These are phyloP conservation scores for Xylota segnis DNA, from an alignment of 2,888 invertebrate species.

Conservation along the genomic window DNA sequence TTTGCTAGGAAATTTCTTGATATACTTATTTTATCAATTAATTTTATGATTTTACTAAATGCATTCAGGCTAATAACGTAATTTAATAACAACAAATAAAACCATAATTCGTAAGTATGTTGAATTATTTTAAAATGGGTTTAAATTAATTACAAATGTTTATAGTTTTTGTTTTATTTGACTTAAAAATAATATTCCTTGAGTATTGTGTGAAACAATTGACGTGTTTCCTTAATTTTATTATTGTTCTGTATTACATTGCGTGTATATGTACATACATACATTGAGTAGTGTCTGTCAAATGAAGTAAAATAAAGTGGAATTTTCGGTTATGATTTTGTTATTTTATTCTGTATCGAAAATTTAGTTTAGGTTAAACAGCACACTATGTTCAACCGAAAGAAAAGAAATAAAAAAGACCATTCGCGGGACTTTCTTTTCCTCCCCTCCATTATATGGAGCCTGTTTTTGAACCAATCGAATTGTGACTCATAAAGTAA, in stretches of 20 bases:
- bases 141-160: background rate
- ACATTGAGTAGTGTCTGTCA: background rate
- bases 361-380: too few relatives aligned
- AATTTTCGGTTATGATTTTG: too few relatives aligned
- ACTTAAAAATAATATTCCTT: constrained; percentile 34
- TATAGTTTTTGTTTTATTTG: background rate
- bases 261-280: background rate
- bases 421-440: too few relatives aligned
- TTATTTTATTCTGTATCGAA: too few relatives aligned
- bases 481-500: too few relatives aligned
- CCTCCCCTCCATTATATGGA: too few relatives aligned
- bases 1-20: constrained; percentile 12
- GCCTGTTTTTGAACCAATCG: too few relatives aligned
- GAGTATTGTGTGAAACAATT: constrained; percentile 39
- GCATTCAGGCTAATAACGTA: background rate
- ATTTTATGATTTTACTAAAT: constrained; percentile 4
- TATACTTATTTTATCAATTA: background rate
- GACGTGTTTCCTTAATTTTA: constrained; percentile 19
- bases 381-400: too few relatives aligned
- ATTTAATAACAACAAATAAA: background rate
- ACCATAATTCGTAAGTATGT: background rate
- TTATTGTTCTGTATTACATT: constrained; percentile 30
- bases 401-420: too few relatives aligned
- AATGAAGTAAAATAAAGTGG: background rate
- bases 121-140: background rate